Conservation (phyloP, 2,888 invertebrate species). For the Platycheirus albimanus region DNA sequence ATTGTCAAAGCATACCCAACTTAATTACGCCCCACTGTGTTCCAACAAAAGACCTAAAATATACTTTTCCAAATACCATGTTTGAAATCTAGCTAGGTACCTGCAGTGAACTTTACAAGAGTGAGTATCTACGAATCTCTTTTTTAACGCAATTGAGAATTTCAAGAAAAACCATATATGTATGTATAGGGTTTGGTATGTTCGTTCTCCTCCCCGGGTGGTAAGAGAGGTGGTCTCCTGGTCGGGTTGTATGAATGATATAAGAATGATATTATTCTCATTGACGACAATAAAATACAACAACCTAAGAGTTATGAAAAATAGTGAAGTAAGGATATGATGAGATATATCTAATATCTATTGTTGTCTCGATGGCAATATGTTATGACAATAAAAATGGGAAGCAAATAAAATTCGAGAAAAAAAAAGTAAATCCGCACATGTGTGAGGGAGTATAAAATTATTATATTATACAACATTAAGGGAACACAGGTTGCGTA, state of each 20-base stretch:
- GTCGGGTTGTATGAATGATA: background rate
- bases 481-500: slow-evolving; percentile 59
- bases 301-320: slow-evolving; percentile 59
- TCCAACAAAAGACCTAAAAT: slow-evolving; percentile 7
- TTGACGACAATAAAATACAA: slow-evolving; percentile 41
- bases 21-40: slow-evolving; percentile 22
- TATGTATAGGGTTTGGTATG: no score
- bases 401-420: slow-evolving; percentile 47
- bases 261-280: slow-evolving; percentile 49
- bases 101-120: slow-evolving; percentile 6
- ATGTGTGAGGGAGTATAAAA: background rate
- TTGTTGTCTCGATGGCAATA: slow-evolving; percentile 65
- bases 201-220: slow-evolving; percentile 8
- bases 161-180: slow-evolving; percentile 25
- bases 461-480: slow-evolving; percentile 36
- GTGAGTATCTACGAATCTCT: background rate
- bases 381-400: slow-evolving; percentile 60
- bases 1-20: slow-evolving; percentile 3
- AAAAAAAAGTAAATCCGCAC: slow-evolving; percentile 5
- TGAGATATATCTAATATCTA: no score
- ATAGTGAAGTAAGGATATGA: slow-evolving; percentile 44
- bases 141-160: slow-evolving; percentile 26
- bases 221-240: background rate
- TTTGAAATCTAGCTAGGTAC: background rate
- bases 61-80: slow-evolving; percentile 25